Conservation (phyloP, 2,113 vertebrate genomes). For the Blennius ocellaris region DNA sequence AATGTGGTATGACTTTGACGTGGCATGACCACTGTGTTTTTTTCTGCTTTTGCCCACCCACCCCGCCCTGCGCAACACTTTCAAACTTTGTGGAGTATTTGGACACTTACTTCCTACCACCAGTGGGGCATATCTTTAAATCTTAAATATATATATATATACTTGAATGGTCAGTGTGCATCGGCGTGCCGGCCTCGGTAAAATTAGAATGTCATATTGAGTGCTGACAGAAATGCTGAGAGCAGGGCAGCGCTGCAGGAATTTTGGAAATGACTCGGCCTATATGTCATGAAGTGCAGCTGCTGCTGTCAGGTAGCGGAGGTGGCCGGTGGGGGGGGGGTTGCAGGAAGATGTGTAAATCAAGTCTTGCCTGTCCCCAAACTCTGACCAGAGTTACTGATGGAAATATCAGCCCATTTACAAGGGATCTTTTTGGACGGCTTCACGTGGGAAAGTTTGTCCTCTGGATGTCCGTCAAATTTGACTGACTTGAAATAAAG, state of each 20-base stretch:
- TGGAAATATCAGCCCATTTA: slow-evolving; percentile 68
- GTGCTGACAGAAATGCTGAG: slow-evolving; percentile 85
- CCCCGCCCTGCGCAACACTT: too few relatives aligned
- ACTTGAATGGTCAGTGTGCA: neutral
- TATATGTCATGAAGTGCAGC: slow-evolving; percentile 78
- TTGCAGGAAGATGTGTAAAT: slow-evolving; percentile 68
- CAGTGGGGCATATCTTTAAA: neutral
- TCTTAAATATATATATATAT: too few relatives aligned
- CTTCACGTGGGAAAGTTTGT: slow-evolving; percentile 42
- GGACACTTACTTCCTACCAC: neutral
- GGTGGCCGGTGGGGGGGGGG: neutral
- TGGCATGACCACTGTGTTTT: too few relatives aligned
- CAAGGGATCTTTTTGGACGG: slow-evolving; percentile 50
- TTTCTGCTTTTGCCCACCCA: too few relatives aligned
- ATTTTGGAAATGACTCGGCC: slow-evolving; percentile 79
- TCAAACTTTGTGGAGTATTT: too few relatives aligned
- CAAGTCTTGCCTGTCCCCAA: slow-evolving; percentile 47
- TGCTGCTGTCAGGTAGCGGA: slow-evolving; percentile 80
- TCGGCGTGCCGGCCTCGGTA: slow-evolving; percentile 58
- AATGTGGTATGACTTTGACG: too few relatives aligned
- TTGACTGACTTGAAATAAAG: neutral
- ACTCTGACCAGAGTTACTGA: slow-evolving; percentile 53
- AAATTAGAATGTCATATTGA: slow-evolving; percentile 85
- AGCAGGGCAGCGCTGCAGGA: slow-evolving; percentile 71
- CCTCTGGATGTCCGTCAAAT: slow-evolving; percentile 13